Evolutionary conservation across 2,113 vertebrate genomes (phyloP).

Genomic region (Conger conger): DNA sequence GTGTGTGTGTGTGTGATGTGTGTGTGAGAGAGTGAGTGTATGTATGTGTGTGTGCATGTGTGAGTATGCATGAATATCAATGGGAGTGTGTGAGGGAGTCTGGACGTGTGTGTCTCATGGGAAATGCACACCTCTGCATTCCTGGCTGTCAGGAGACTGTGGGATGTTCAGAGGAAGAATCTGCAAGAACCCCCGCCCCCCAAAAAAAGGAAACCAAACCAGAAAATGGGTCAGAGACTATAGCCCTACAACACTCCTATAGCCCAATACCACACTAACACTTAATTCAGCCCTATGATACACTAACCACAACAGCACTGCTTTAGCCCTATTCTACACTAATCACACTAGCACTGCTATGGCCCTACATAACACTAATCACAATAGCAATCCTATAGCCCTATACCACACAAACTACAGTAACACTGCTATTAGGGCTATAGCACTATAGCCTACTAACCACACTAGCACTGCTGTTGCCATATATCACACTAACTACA

Average conservation of each 20-base stretch:
- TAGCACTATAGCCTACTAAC: too few relatives aligned
- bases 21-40: neutral
- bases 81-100: conserved; percentile 21
- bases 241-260: conserved; percentile 41
- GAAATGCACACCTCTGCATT: conserved; percentile 62
- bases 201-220: conserved; percentile 64
- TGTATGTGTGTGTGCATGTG: neutral
- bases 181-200: conserved; percentile 67
- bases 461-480: too few relatives aligned
- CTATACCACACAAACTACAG: too few relatives aligned
- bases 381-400: too few relatives aligned
- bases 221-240: conserved; percentile 74
- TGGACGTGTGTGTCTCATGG: conserved; percentile 34
- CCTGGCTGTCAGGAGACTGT: conserved; percentile 67
- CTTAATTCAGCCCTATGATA: neutral
- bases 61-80: neutral
- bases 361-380: too few relatives aligned
- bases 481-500: too few relatives aligned
- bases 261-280: too few relatives aligned
- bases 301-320: neutral
- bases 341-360: too few relatives aligned
- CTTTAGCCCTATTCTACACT: too few relatives aligned
- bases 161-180: conserved; percentile 61
- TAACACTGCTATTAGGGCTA: too few relatives aligned
- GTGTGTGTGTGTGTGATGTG: neutral